phyloP scores from a whole-genome alignment of 2,113 vertebrate genomes.

The Bostrychus sinensis region DNA sequence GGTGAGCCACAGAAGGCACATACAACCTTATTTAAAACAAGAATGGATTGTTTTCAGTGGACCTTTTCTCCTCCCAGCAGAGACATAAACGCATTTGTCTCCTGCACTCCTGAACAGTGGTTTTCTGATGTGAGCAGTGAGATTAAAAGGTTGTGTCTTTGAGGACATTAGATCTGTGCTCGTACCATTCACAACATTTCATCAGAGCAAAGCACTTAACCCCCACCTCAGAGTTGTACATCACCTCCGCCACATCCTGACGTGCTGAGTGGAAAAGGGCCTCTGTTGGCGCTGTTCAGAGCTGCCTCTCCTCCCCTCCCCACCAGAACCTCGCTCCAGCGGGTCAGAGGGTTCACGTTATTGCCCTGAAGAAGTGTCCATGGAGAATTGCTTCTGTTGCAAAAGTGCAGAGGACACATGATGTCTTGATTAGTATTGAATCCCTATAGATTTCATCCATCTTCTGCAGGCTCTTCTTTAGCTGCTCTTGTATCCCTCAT shows the following conservation, averaged over 20 bases:
- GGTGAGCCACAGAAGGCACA: too few relatives aligned
- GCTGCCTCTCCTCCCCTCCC: conserved; percentile 19
- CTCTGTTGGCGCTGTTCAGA: background rate
- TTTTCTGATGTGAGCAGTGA: conserved; percentile 15
- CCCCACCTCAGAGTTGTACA: conserved; percentile 44
- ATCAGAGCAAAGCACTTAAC: conserved; percentile 62
- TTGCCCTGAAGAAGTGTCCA: background rate
- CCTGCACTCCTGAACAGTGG: conserved; percentile 32
- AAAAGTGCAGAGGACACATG: background rate
- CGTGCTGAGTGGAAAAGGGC: background rate
- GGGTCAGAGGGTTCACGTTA: conserved; percentile 24
- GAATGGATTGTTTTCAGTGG: too few relatives aligned
- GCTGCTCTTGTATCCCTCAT: too few relatives aligned
- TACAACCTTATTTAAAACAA: too few relatives aligned
- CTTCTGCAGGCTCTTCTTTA: too few relatives aligned
- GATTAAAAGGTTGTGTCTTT: conserved; percentile 10
- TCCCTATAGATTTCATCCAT: too few relatives aligned
- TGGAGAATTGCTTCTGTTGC: background rate
- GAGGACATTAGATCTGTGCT: conserved; percentile 33
- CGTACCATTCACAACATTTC: conserved; percentile 39
- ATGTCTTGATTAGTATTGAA: too few relatives aligned
- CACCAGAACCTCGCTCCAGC: conserved; percentile 8
- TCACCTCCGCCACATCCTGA: conserved; percentile 32
- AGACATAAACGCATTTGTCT: too few relatives aligned
- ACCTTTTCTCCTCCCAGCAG: too few relatives aligned